Evolutionary conservation across 2,797 vertebrate species (phyloP).

Genomic region (Hydrocynus forskahlii): DNA sequence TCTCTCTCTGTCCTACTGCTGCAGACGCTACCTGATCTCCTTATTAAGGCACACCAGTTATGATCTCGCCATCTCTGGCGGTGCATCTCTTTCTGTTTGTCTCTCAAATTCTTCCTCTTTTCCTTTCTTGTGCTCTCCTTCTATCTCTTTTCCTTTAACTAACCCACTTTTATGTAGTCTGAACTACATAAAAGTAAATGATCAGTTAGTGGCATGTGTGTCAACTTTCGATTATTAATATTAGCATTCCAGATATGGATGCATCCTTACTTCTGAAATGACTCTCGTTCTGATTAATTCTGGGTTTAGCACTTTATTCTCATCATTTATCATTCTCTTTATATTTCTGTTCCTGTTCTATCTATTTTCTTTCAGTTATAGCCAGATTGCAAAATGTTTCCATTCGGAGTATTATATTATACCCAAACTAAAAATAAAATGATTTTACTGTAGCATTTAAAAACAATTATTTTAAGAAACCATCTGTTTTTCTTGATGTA

Average conservation of each 20-base stretch:
- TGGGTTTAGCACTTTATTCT: background rate
- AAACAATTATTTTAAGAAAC: no score
- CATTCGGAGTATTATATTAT: background rate
- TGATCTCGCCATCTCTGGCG: constrained; percentile 50
- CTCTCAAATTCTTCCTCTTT: constrained; percentile 8
- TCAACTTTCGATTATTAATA: no score
- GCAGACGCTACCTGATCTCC: constrained; percentile 66
- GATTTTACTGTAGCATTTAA: background rate
- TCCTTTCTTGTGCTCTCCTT: background rate
- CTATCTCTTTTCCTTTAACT: background rate
- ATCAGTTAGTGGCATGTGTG: no score
- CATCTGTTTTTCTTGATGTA: no score
- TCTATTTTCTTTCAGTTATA: no score
- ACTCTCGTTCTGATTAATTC: no score
- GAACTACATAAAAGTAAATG: no score
- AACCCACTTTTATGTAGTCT: no score
- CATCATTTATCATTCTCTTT: background rate
- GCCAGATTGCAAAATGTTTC: no score
- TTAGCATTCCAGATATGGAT: no score
- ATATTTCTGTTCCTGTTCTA: no score
- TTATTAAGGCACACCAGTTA: constrained; percentile 77
- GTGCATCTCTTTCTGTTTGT: constrained; percentile 22
- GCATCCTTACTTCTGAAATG: no score
- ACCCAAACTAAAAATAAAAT: background rate
- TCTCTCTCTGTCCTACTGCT: constrained; percentile 44